Percentiles rank a stretch among this genome's conserved stretches.
Conservation (phyloP, 2,113 vertebrate species). For the Stegostoma tigrinum region DNA sequence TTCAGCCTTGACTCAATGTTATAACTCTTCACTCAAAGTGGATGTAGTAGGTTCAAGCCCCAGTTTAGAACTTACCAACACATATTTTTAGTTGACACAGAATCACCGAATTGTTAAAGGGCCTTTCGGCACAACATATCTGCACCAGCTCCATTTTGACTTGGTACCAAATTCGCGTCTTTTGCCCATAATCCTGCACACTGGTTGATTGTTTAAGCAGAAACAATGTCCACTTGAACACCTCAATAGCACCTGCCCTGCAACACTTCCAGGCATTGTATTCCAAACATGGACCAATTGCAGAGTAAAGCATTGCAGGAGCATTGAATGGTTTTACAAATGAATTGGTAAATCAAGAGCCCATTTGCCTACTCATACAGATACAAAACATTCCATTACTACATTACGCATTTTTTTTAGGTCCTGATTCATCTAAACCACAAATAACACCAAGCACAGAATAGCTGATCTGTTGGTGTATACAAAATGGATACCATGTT, state of each 20-base stretch:
- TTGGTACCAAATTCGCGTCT: no score
- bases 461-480: background rate
- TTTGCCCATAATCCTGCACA: no score
- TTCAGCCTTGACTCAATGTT: background rate
- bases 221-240: no score
- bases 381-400: background rate
- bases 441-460: background rate
- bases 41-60: background rate
- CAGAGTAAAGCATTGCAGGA: background rate
- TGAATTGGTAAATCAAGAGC: background rate
- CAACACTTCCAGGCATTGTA: no score
- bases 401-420: background rate
- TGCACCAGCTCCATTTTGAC: no score
- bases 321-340: background rate
- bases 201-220: no score
- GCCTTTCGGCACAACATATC: no score
- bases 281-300: no score
- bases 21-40: background rate
- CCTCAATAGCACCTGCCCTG: no score
- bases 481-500: background rate
- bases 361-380: background rate
- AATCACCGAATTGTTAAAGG: no score
- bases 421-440: background rate
- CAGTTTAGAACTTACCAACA: background rate
- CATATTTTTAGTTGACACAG: background rate